Evolutionary conservation across 2,888 invertebrate species (phyloP), one percentile per base, ranked within the genome.

Genomic region (Entomobrya proxima): DNA sequence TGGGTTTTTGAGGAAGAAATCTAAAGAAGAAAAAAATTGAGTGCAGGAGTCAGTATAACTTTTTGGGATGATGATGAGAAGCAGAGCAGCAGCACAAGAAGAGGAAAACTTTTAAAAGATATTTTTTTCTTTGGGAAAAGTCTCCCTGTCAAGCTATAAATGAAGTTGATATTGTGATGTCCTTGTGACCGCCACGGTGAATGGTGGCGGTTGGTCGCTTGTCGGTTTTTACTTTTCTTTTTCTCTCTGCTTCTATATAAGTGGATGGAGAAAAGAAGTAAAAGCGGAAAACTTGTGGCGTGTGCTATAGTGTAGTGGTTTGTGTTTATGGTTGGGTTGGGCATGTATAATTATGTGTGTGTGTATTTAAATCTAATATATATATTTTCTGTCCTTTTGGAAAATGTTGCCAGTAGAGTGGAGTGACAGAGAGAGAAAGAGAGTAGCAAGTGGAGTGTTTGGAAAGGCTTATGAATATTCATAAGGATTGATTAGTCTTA

Each of bases 401-500:
- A 74, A 74, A 74, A 74, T 74, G 75, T 75, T 75, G 52, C 74
- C 32, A 61, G 61, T n/a, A 27, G 44, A 72, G 72, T 72, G 40
- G n/a, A n/a, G n/a, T 11, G 15, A 40, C 7, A 40, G 44, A 40
- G 9, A 15, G 44, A 40, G 44, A 40, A 40, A 40, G 44, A 40
- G 44, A 40, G 44, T 40, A 15, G 44, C 7, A 40, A 40, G n/a
- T n/a, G n/a, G 69, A 44, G 44, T 52, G 75, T 75, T 75, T 52
- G 77, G 61, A 77, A 77, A 77, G 58, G 58, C 77, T 81, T 72
- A 86, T 86, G 86, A 81, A 86, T 86, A 86, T 86, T 86, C 86
- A 86, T 86, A 52, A 86, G 81, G 86, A 86, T 86, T 86, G 86
- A 86, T 86, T 86, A 86, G 86, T 81, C 86, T 81, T 86, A 76